Percentiles rank a stretch among this genome's conserved stretches.
These are phyloP conservation scores for Tachuris rubrigastra DNA, from an alignment of 2,113 vertebrate genomes.

Conservation along the genomic window DNA sequence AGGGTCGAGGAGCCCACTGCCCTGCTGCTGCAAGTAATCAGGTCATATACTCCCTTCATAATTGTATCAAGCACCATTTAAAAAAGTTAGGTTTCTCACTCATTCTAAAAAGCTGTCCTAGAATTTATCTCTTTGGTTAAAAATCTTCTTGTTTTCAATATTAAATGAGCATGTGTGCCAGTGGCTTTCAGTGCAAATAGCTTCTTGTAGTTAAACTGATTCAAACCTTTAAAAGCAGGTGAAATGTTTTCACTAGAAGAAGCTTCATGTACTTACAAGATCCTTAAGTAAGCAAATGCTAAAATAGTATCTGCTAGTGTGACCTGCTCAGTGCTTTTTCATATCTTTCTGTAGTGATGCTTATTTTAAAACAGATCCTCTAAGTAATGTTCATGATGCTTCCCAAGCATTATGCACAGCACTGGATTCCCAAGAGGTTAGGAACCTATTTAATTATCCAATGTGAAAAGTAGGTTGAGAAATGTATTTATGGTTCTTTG, in stretches of 20 bases:
- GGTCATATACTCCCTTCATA: neutral
- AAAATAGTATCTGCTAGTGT: neutral
- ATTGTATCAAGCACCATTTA: neutral
- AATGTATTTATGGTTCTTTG: neutral
- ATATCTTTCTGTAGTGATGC: neutral
- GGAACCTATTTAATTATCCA: conserved; percentile 5
- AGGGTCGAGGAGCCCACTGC: neutral
- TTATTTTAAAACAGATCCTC: neutral
- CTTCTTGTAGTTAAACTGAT: neutral
- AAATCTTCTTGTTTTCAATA: neutral
- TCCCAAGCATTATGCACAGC: neutral
- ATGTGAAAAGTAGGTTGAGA: neutral
- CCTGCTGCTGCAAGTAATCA: neutral
- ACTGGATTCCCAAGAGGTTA: neutral
- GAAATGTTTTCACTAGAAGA: neutral
- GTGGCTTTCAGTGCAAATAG: neutral
- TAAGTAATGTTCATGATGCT: neutral
- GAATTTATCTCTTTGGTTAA: neutral
- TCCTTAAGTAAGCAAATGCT: neutral
- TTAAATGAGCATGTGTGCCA: neutral
- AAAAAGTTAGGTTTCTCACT: neutral
- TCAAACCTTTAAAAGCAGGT: neutral
- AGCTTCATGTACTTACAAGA: neutral
- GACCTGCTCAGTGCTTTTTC: neutral
- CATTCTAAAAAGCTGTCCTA: neutral